Base-by-base conservation (phyloP, 2,797 vertebrate genomes). In the Rachycentron canadum region DNA sequence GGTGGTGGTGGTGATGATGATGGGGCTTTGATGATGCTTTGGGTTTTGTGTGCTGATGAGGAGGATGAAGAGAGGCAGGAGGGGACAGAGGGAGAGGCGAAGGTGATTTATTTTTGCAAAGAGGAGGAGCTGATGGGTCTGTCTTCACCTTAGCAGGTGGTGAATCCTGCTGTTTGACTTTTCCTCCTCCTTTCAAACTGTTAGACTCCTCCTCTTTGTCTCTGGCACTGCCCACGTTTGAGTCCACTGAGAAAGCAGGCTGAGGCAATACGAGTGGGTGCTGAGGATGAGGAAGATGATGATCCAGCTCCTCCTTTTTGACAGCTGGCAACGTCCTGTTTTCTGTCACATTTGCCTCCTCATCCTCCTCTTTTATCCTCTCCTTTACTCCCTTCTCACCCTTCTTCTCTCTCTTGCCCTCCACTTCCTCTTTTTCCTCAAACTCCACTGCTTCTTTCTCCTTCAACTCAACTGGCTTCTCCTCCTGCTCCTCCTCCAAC, bases 81-180 rank as follows among this genome's bases (percentile, higher is more conserved):
- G 94, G 89, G 87, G 55, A 68, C 90, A 61, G 75, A 90, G 63
- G 52, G 82, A 87, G 79, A 90, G 87, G 81, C 76, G 93, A 85
- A 81, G 65, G 56, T 67, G 85, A 60, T 93, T 95, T 84, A 87
- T 89, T 69, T 91, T 93, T 84, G 84, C 85, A 81, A 70, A 73
- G 83, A 73, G 90, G 83, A 92, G 72, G 82, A 10, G 88, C 65
- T 43, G 79, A 12, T 85, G 88, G 88, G 91, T 97, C 96, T 0
- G 92, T 87, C 91, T 96, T 97, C 61, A 92, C 67, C 43, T 93
- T 83, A 83, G 64, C 56, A 90, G 85, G 82, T 92, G 92, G 40
- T 78, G 91, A 73, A 52, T 52, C 66, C 77, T 90, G 90, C 21
- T 2, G 25, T 71, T 76, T 78, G 55, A 67, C 72, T n/a, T 86